Base-by-base conservation (phyloP, 2,797 vertebrate genomes). In the Bovichtus diacanthus region DNA sequence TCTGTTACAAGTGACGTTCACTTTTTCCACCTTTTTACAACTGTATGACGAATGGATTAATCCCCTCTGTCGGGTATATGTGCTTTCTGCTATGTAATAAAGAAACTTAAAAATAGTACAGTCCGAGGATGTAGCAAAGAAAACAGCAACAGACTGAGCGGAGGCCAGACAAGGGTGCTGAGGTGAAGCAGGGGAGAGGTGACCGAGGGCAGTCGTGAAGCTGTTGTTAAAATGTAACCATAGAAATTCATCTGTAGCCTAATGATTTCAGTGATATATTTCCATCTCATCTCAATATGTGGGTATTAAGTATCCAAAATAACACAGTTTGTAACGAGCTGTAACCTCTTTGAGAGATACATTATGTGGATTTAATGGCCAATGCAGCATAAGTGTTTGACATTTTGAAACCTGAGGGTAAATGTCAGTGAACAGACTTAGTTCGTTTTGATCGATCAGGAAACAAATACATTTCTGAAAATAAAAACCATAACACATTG, bases 111-210 rank as follows among this genome's bases (percentile, higher is more conserved):
- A 66, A 69, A 34, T 12, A 38, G 66, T 62, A 76, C 29, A 39
- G 46, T 53, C 16, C 21, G 41, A 61, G 51, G 36, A 62, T 39
- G 4, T 9, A 36, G 56, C 4, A 60, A 34, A 51, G 41, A 29
- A n/a, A 67, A 51, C 21, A 50, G 47, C 29, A 41, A 6, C 53
- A 56, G 38, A 49, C 1, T 12, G 31, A 86, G 80, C 59, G 51
- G 56, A 84, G 80, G 69, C 80, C 88, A 88, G 86, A 88, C 19
- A 83, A 84, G 79, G 85, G 83, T 74, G 85, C 87, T 88, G 81
- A 88, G 81, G 83, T 79, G 80, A 81, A 83, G 80, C 66, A 56
- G 79, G 73, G 71, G 51, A 74, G 50, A 31, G 34, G 65, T 29
- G 31, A 61, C 31, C 56, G 13, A 56, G 51, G 59, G 34, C 66